These are phyloP conservation scores for Aporophyla nigra DNA, from an alignment of 2,888 invertebrate species.

Conservation along the genomic window DNA sequence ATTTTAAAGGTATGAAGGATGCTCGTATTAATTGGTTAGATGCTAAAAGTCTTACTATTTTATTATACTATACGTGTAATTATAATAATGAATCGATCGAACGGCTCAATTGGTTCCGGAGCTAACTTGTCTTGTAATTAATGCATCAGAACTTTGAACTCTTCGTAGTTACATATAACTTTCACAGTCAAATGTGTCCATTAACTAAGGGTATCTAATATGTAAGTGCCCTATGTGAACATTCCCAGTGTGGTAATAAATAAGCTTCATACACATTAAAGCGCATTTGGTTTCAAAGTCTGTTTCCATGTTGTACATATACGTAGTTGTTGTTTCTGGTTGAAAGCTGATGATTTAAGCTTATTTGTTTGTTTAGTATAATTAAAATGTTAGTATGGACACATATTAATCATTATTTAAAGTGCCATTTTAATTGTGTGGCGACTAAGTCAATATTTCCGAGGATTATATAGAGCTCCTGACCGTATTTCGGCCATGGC, in stretches of 20 bases:
- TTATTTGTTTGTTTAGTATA: conserved; percentile 6
- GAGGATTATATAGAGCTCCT: not conserved
- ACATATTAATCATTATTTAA: not conserved
- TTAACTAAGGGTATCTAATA: conserved; percentile 30
- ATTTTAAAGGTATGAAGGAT: conserved; percentile 43
- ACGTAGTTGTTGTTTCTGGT: not conserved
- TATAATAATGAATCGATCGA: conserved; percentile 50
- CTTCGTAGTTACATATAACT: conserved; percentile 44
- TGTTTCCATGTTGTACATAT: too few relatives aligned
- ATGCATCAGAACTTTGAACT: conserved; percentile 53
- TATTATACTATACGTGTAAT: conserved; percentile 33
- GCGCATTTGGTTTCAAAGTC: conserved; percentile 1
- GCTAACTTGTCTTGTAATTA: conserved; percentile 54
- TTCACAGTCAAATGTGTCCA: conserved; percentile 47
- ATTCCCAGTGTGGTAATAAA: conserved; percentile 26
- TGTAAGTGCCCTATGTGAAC: conserved; percentile 15
- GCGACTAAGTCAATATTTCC: not conserved
- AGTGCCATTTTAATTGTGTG: not conserved
- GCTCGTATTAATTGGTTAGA: conserved; percentile 24
- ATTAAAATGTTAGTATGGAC: not conserved
- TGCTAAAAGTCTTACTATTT: conserved; percentile 8
- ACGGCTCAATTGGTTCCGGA: conserved; percentile 57
- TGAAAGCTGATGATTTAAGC: conserved; percentile 2
- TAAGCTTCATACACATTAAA: conserved; percentile 20
- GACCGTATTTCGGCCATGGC: too few relatives aligned